Conservation (phyloP, 2,113 vertebrate species). For the Platanista minor region DNA sequence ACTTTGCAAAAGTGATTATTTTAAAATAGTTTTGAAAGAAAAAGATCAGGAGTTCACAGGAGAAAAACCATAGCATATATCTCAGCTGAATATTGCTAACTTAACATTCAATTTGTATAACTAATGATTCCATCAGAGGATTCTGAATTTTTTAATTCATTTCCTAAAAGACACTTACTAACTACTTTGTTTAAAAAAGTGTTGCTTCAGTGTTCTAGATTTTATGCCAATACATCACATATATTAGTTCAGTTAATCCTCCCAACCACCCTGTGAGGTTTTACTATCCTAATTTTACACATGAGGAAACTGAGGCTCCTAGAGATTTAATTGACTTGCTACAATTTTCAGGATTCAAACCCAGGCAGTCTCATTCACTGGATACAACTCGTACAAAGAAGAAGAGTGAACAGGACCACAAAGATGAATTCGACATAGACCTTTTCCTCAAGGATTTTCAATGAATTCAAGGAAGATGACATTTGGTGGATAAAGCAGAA, state of each 20-base stretch:
- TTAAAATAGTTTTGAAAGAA: background rate
- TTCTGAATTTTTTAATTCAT: background rate
- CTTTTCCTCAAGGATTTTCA: background rate
- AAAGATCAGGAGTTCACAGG: background rate
- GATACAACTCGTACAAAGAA: background rate
- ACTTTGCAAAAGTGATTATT: background rate
- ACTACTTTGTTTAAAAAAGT: background rate
- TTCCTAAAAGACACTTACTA: background rate
- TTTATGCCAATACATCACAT: background rate
- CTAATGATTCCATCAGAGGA: background rate
- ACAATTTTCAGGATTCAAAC: background rate
- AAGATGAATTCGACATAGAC: background rate
- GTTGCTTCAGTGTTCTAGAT: background rate
- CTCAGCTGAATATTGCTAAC: background rate
- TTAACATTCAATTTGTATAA: background rate
- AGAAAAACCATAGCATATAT: background rate
- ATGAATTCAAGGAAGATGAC: background rate
- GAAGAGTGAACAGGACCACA: background rate
- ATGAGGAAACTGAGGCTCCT: background rate
- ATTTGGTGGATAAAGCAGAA: background rate
- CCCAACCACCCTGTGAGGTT: background rate
- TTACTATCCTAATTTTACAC: background rate
- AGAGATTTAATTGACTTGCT: background rate
- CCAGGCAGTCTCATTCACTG: background rate
- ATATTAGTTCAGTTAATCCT: background rate